A percentile compares a stretch with the other conserved stretches of the same genome.
phyloP scores from a whole-genome alignment of 2,797 vertebrate genomes.

The Falco rusticolus region DNA sequence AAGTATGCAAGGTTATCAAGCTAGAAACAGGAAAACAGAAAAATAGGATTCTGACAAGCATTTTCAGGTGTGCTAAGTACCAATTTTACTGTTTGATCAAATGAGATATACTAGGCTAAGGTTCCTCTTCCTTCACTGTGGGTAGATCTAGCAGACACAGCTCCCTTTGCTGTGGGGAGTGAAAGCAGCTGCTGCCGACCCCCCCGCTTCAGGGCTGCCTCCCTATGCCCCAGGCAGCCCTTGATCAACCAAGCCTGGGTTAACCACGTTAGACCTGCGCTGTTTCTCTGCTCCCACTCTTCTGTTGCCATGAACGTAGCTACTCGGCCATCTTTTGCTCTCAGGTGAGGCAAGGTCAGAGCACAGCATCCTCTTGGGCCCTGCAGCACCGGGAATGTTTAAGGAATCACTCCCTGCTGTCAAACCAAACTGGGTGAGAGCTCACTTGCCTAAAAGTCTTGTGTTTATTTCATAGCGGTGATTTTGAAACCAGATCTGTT shows the following conservation, averaged over 20 bases:
- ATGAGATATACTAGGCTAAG: neutral
- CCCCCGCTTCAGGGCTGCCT: neutral
- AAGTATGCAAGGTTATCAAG: neutral
- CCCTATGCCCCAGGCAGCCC: neutral
- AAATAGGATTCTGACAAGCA: neutral
- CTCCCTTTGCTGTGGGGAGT: neutral
- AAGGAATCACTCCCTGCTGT: neutral
- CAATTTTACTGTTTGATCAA: neutral
- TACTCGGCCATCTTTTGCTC: accelerated
- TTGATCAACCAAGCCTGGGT: neutral
- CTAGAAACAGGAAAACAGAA: neutral
- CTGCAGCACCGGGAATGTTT: neutral
- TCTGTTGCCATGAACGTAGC: neutral
- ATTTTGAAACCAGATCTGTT: neutral
- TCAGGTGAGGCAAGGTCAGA: neutral
- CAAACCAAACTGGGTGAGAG: neutral
- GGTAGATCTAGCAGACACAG: neutral
- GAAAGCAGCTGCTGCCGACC: neutral
- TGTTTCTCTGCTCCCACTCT: neutral
- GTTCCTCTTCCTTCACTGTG: neutral
- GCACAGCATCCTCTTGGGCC: accelerated
- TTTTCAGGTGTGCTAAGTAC: neutral
- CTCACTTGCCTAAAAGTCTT: neutral
- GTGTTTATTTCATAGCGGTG: neutral
- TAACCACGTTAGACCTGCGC: accelerated